A percentile compares a stretch with the other conserved stretches of the same genome.
Evolutionary conservation across 2,113 vertebrate species (phyloP).

Genomic region (Ursus arctos): DNA sequence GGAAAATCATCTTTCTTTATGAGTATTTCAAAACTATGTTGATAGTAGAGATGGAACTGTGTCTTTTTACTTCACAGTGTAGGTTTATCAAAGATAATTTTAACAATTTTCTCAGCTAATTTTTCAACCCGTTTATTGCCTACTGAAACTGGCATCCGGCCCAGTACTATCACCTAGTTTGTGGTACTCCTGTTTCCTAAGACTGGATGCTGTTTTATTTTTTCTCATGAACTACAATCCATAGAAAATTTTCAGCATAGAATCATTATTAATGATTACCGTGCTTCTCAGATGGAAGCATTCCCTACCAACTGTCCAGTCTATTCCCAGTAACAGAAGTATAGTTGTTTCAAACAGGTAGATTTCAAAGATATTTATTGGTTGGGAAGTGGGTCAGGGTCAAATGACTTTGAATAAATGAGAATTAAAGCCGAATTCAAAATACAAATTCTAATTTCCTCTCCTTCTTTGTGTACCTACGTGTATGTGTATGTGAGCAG

Average conservation of each 20-base stretch:
- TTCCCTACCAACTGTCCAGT: background rate
- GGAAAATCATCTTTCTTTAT: background rate
- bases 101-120: background rate
- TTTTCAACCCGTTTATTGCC: background rate
- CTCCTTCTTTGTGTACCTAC: background rate
- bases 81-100: background rate
- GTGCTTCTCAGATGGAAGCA: background rate
- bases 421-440: background rate
- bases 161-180: background rate
- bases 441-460: background rate
- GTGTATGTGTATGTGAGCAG: background rate
- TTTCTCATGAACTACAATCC: background rate
- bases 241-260: background rate
- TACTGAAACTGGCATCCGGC: background rate
- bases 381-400: background rate
- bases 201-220: background rate
- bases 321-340: background rate
- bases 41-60: background rate
- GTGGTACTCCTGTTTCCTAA: background rate
- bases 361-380: background rate
- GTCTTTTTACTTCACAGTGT: background rate
- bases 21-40: background rate
- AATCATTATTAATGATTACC: background rate
- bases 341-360: background rate
- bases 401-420: background rate